A percentile compares a stretch with the other conserved stretches of the same genome.
These are phyloP conservation scores for Hymenochirus boettgeri DNA, from an alignment of 2,113 vertebrate genomes.

Conservation along the genomic window DNA sequence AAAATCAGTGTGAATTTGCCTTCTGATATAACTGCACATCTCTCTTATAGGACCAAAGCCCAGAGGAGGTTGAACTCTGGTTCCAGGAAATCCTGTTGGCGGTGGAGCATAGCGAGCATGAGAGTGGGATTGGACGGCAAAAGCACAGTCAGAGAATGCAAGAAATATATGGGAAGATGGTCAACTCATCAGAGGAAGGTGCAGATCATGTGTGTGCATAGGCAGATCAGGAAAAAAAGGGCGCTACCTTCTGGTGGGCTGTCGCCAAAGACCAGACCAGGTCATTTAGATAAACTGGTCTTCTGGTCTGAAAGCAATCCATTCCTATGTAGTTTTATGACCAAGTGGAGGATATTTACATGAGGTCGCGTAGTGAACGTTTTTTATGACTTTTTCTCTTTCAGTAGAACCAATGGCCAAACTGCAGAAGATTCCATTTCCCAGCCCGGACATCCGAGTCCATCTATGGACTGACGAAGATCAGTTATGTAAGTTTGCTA, in stretches of 20 bases:
- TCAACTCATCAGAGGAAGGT: slow-evolving; percentile 58
- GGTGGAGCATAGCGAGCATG: slow-evolving; percentile 58
- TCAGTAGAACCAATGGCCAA: slow-evolving; percentile 16
- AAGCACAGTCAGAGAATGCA: slow-evolving; percentile 59
- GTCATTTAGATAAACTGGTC: no score
- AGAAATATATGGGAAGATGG: slow-evolving; percentile 66
- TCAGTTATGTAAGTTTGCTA: slow-evolving; percentile 72
- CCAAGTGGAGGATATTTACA: no score
- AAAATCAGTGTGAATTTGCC: no score
- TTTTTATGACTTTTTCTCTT: no score
- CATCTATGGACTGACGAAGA: slow-evolving; percentile 84
- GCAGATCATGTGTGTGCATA: background rate
- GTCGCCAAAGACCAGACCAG: no score
- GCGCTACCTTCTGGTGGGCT: no score
- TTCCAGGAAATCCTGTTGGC: slow-evolving; percentile 75
- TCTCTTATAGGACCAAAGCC: slow-evolving; percentile 60
- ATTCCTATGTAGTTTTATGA: no score
- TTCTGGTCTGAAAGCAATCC: no score
- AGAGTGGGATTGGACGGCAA: slow-evolving; percentile 24
- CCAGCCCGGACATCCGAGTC: slow-evolving; percentile 84
- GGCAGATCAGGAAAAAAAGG: no score
- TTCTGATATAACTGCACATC: background rate
- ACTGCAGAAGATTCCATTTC: slow-evolving; percentile 60
- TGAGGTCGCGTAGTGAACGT: no score
- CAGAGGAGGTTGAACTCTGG: slow-evolving; percentile 60